Conservation (phyloP, 2,797 vertebrate species). For the Melanotaenia pygmaea region DNA sequence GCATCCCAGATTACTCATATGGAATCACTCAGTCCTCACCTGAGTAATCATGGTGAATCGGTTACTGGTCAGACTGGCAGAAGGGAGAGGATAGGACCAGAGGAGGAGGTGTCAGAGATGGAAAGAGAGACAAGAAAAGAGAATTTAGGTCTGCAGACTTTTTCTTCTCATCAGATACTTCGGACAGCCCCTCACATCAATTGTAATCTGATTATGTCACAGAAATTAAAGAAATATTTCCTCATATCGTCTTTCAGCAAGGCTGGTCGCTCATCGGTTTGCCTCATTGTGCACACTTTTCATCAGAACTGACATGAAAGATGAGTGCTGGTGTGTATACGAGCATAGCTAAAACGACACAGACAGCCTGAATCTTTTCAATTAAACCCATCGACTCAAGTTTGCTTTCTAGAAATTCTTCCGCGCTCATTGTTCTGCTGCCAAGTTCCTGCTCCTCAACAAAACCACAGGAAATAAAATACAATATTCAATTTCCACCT, state of each 20-base stretch:
- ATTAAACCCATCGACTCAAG: conserved; percentile 60
- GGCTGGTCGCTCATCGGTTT: not conserved
- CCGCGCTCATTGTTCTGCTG: conserved; percentile 55
- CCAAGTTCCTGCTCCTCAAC: conserved; percentile 64
- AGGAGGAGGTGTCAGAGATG: conserved; percentile 50
- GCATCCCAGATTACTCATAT: conserved; percentile 55
- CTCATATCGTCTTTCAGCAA: conserved; percentile 42
- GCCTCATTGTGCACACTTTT: conserved; percentile 44
- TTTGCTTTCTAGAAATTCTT: conserved; percentile 61
- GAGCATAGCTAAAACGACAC: conserved; percentile 45
- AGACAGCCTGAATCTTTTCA: conserved; percentile 57
- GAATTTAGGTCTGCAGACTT: conserved; percentile 33
- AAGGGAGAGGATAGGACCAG: conserved; percentile 27
- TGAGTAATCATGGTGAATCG: conserved; percentile 61
- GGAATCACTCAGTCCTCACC: conserved; percentile 73
- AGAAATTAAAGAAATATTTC: conserved; percentile 50
- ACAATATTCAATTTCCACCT: conserved; percentile 81
- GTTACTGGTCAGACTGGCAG: conserved; percentile 50
- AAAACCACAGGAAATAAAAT: conserved; percentile 79
- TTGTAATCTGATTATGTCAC: conserved; percentile 60
- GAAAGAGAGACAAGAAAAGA: conserved; percentile 36
- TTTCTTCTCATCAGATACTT: conserved; percentile 32
- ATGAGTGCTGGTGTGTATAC: conserved; percentile 18
- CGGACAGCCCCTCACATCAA: conserved; percentile 24
- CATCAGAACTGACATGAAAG: conserved; percentile 42